These are phyloP conservation scores for Phylloscopus collybita DNA, from an alignment of 2,797 vertebrate genomes.

Conservation along the genomic window DNA sequence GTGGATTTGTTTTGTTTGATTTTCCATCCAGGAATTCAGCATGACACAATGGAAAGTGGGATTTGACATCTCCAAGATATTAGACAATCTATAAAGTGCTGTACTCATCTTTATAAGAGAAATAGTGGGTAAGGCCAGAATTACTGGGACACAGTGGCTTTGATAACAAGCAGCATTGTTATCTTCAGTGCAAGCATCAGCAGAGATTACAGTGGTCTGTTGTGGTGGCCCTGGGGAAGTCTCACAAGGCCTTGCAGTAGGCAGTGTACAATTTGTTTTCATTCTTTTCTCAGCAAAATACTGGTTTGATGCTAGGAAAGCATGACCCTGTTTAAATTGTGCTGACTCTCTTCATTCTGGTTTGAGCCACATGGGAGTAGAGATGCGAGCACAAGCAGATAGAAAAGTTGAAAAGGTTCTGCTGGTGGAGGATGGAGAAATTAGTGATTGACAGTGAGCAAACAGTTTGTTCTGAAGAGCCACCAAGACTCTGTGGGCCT, in stretches of 20 bases:
- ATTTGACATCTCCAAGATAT: background rate
- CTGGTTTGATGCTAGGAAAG: background rate
- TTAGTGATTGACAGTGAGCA: background rate
- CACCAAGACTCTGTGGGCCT: accelerated
- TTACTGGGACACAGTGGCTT: background rate
- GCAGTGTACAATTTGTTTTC: background rate
- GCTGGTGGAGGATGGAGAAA: background rate
- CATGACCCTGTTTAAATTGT: background rate
- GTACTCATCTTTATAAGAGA: slow-evolving; percentile 34
- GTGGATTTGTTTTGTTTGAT: background rate
- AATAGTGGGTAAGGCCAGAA: slow-evolving; percentile 5
- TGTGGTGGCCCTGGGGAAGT: slow-evolving; percentile 1
- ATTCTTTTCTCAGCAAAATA: slow-evolving; percentile 11
- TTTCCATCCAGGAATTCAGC: slow-evolving; percentile 37
- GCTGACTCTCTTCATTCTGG: background rate
- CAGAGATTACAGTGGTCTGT: background rate
- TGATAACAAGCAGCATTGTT: slow-evolving; percentile 37
- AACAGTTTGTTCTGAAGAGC: background rate
- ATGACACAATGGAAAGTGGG: background rate
- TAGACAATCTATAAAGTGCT: slow-evolving; percentile 1
- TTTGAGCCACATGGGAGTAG: background rate
- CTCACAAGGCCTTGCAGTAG: background rate
- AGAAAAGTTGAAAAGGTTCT: background rate
- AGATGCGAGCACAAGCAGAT: background rate
- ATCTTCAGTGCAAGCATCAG: slow-evolving; percentile 29